Base-by-base conservation (phyloP, 2,113 vertebrate genomes). In the Atherinomorus stipes region DNA sequence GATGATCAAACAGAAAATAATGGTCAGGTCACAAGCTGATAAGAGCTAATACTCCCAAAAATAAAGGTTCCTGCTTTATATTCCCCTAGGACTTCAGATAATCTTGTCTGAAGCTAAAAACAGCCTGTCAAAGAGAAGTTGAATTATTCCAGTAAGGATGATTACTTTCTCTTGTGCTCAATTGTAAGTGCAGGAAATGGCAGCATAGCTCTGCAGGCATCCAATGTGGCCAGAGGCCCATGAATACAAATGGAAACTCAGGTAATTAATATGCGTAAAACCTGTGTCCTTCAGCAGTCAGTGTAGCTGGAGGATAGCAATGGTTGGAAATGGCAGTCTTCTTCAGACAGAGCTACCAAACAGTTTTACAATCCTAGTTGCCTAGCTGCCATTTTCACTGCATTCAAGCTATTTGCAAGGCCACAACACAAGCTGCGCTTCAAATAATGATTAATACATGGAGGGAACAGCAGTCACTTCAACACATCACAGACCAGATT, bases 311-410 rank as follows among this genome's bases (percentile, higher is more conserved):
- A 82, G 64, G 85, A 81, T 67, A 51, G 58, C 21, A 71, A 63
- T 44, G 67, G 45, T 64, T 28, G 61, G 44, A n/a, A 45, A 74
- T 21, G 63, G 56, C 42, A 28, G 50, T 51, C 76, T 66, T 70
- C 68, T 73, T 78, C 64, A 65, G 60, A 63, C 42, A 54, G 23
- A 76, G 42, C 65, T 61, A 63, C 71, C 51, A 65, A 80, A 50
- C 77, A 71, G 70, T 82, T 57, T 49, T 52, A 67, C 49, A 71
- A 59, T 78, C 49, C 83, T 61, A 64, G 90, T 91, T 93, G 88
- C 90, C 89, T 90, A 90, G 90, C 87, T 92, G 88, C 91, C 79
- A 73, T 79, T 88, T 84, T 67, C 65, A 52, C 54, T 18, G 63
- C 62, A 73, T 77, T 73, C 74, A 50, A 26, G 49, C 53, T 40